Percentiles rank a stretch among this genome's conserved stretches.
Evolutionary conservation across 2,888 invertebrate species (phyloP).

Genomic region (Trachelus troglodyta): DNA sequence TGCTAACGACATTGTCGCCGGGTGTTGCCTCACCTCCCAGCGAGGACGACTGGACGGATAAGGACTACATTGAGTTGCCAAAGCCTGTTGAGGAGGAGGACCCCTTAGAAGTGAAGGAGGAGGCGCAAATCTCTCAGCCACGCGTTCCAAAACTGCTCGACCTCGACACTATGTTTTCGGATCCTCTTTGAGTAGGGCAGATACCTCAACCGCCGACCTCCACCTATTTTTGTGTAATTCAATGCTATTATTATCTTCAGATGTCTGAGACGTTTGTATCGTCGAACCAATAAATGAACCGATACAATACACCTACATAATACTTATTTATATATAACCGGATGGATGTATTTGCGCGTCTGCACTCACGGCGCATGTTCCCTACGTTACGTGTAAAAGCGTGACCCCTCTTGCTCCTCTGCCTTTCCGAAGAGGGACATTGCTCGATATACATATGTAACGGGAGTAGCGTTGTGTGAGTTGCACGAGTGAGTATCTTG

Average conservation of each 20-base stretch:
- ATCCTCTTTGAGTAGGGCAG: slow-evolving; percentile 19
- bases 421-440: neutral
- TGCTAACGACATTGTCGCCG: slow-evolving; percentile 71
- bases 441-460: neutral
- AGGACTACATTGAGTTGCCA: slow-evolving; percentile 76
- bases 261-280: slow-evolving; percentile 14
- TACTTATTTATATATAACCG: neutral
- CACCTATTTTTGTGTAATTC: slow-evolving; percentile 23
- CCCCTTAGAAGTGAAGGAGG: slow-evolving; percentile 1
- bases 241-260: slow-evolving; percentile 21
- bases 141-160: slow-evolving; percentile 18
- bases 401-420: neutral
- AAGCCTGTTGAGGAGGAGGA: slow-evolving; percentile 10
- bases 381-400: neutral
- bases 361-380: neutral
- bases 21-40: slow-evolving; percentile 69
- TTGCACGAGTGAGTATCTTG: slow-evolving; percentile 39
- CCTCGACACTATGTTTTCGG: slow-evolving; percentile 20
- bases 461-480: neutral
- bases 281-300: slow-evolving; percentile 16
- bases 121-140: slow-evolving; percentile 16
- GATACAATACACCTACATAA: slow-evolving; percentile 14
- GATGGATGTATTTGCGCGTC: neutral
- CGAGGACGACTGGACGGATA: slow-evolving; percentile 73
- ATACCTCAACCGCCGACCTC: slow-evolving; percentile 19